These are phyloP conservation scores for Zonitis immaculata DNA, from an alignment of 2,888 invertebrate species.

Conservation along the genomic window DNA sequence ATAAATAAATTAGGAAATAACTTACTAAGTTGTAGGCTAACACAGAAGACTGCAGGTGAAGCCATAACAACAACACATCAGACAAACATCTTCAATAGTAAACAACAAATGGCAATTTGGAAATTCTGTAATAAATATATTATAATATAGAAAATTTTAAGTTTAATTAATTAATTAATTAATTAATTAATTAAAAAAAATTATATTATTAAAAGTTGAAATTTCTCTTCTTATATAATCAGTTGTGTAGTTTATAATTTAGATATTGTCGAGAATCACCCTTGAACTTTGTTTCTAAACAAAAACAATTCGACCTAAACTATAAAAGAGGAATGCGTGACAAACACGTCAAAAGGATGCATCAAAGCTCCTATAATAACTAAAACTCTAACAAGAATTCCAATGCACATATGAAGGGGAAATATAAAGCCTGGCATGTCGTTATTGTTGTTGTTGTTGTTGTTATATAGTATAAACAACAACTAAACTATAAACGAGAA, in stretches of 20 bases:
- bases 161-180: background rate
- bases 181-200: background rate
- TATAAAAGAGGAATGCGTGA: background rate
- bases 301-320: slow-evolving; percentile 5
- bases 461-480: background rate
- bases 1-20: slow-evolving; percentile 23
- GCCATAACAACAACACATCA: slow-evolving; percentile 34
- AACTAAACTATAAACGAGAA: background rate
- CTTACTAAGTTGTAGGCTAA: slow-evolving; percentile 38
- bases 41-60: slow-evolving; percentile 39
- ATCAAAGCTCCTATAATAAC: slow-evolving; percentile 17
- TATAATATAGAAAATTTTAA: too few species aligned
- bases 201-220: too few species aligned
- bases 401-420: background rate
- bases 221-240: too few species aligned
- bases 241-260: too few species aligned
- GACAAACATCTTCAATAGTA: slow-evolving; percentile 18
- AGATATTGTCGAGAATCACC: too few species aligned
- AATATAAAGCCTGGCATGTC: background rate
- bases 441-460: too few species aligned
- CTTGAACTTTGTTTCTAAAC: slow-evolving; percentile 13
- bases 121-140: slow-evolving; percentile 1
- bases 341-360: slow-evolving; percentile 10
- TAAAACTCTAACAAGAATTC: background rate
- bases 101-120: background rate